Conservation (phyloP, 2,888 invertebrate genomes). For the Chalcosyrphus nemorum region DNA sequence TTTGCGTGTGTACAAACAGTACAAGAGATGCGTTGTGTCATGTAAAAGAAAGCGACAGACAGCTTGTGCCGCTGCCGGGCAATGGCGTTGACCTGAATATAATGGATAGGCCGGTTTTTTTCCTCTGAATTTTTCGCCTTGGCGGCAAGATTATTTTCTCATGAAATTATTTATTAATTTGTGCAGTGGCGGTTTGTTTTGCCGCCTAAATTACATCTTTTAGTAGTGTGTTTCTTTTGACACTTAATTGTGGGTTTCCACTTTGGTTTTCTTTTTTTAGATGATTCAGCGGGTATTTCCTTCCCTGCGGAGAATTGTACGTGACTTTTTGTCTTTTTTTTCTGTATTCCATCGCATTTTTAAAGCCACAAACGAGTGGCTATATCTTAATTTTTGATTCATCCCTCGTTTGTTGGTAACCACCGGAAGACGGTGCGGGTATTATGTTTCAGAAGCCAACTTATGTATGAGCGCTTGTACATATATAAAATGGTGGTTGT, state of each 20-base stretch:
- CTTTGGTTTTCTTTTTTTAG: background rate
- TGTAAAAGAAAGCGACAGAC: conserved; percentile 23
- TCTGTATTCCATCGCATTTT: too few relatives aligned
- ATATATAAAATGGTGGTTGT: conserved; percentile 12
- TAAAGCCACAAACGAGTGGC: too few relatives aligned
- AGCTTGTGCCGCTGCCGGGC: background rate
- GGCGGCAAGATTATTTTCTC: background rate
- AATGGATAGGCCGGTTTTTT: background rate
- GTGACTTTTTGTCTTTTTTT: too few relatives aligned
- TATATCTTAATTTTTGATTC: background rate
- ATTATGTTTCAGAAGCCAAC: background rate
- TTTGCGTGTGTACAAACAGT: background rate
- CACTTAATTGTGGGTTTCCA: too few relatives aligned
- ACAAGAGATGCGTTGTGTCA: background rate
- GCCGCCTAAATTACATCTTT: too few relatives aligned
- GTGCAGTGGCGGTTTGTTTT: too few relatives aligned
- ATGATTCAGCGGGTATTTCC: too few relatives aligned
- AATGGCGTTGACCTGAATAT: conserved; percentile 64
- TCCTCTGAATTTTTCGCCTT: too few relatives aligned
- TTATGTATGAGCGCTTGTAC: background rate
- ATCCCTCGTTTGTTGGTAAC: background rate
- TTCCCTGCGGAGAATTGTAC: too few relatives aligned
- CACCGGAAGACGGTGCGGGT: background rate
- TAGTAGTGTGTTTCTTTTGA: too few relatives aligned
- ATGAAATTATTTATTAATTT: too few relatives aligned